Conservation (phyloP, 2,888 invertebrate genomes). For the Sycophila texana region DNA sequence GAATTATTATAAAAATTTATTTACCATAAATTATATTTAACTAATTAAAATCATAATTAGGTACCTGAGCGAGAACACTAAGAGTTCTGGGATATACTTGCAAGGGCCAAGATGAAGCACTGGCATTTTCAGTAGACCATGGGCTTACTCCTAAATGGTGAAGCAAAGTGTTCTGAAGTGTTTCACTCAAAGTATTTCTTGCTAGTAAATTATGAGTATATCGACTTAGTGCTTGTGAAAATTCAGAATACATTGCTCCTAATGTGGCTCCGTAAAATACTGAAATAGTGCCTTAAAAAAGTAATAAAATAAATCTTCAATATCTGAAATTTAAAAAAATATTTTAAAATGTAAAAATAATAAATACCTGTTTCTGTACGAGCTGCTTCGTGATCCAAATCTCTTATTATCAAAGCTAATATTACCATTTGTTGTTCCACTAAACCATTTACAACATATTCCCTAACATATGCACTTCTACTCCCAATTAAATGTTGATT, state of each 20-base stretch:
- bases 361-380: conserved; percentile 83
- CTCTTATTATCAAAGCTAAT: conserved; percentile 91
- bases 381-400: conserved; percentile 92
- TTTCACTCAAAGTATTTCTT: conserved; percentile 81
- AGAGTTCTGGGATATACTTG: conserved; percentile 87
- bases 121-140: conserved; percentile 80
- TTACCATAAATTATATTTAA: conserved; percentile 1
- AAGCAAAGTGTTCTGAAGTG: conserved; percentile 84
- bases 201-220: conserved; percentile 88
- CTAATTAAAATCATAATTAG: conserved; percentile 14
- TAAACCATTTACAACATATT: conserved; percentile 83
- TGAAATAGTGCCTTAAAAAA: conserved; percentile 81
- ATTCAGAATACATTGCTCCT: conserved; percentile 84
- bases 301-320: conserved; percentile 2
- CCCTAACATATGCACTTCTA: conserved; percentile 82
- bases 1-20: conserved; percentile 7
- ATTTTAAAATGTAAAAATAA: conserved; percentile 49
- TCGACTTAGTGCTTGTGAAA: conserved; percentile 86
- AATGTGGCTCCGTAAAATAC: conserved; percentile 84
- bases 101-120: conserved; percentile 83
- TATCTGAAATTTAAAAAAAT: neutral
- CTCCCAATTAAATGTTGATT: conserved; percentile 88
- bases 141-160: conserved; percentile 86
- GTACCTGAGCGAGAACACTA: conserved; percentile 88
- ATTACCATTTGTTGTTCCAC: conserved; percentile 93